Evolutionary conservation across 2,113 vertebrate species (phyloP).

Genomic region (Nothobranchius kuhntae): DNA sequence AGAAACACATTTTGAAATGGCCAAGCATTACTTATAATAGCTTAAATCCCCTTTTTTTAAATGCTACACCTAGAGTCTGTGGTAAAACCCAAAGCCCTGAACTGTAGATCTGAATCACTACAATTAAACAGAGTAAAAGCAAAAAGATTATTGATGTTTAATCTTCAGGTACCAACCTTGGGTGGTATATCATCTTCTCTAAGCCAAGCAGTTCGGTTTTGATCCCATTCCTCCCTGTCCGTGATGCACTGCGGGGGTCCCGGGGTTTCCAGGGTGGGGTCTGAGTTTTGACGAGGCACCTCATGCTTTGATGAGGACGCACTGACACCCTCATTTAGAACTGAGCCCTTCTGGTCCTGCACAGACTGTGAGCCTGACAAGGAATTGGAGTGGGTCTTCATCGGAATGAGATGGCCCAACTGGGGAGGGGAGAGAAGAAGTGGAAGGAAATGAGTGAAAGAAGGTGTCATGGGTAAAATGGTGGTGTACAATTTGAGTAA

Average conservation of each 20-base stretch:
- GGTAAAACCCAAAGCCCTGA: no score
- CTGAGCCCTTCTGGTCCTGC: slow-evolving; percentile 90
- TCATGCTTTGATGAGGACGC: slow-evolving; percentile 86
- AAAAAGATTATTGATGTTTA: not conserved
- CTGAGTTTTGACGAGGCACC: slow-evolving; percentile 96
- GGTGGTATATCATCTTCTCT: slow-evolving; percentile 71
- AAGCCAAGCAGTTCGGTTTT: slow-evolving; percentile 66
- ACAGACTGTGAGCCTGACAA: slow-evolving; percentile 94
- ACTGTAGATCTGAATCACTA: no score
- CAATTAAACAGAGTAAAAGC: no score
- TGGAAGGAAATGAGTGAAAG: not conserved
- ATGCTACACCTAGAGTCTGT: no score
- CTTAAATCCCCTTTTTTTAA: no score
- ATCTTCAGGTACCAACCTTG: slow-evolving; percentile 45
- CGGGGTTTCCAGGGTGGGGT: slow-evolving; percentile 93
- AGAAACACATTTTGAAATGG: no score
- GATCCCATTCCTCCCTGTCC: slow-evolving; percentile 83
- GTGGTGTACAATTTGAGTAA: not conserved
- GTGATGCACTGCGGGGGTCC: slow-evolving; percentile 82
- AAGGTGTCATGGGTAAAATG: no score
- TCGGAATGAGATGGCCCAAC: slow-evolving; percentile 90
- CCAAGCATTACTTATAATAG: no score
- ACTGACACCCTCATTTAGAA: slow-evolving; percentile 83
- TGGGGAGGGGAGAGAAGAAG: slow-evolving; percentile 62
- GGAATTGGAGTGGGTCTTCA: slow-evolving; percentile 89